Base-by-base conservation (phyloP, 23 tunicate species). In the Styela plicata region DNA sequence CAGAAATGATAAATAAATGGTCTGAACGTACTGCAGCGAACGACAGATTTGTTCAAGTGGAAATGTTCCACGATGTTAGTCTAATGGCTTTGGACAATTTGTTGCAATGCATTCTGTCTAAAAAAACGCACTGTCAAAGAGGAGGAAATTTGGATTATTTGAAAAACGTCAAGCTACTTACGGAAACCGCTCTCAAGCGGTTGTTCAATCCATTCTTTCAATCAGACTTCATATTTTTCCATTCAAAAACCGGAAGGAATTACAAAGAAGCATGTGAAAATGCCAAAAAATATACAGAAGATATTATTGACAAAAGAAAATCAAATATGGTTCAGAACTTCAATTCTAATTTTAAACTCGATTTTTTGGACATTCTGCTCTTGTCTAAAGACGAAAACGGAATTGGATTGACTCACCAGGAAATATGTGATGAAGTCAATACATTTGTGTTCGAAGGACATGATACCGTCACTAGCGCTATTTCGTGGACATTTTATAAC, bases 381-480 rank as follows among this genome's bases (percentile, higher is more conserved):
- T 31, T 73, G 66, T 85, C 95, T n/a, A 80, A 75, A 86, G 95
- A 89, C 61, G 36, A n/a, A 2, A 68, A 85, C 33, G 89, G 89
- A 20, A 80, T 29, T 13, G 83, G 89, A 16, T 85, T 89, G 28
- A 69, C 80, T 1, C 81, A 73, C n/a, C 21, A 65, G 17, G 95
- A 85, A 67, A 89, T 89, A 23, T 63, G 89, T 2, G 84, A 83
- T 31, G 90, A 89, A 52, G 63, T 89, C 25, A 86, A 89, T 74
- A 89, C 95, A 31, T 89, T 89, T 74, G 33, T 89, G 29, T 89
- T 89, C 74, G 89, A 0, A 68, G 89, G 95, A 34, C 95, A 89
- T 36, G 95, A 89, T 63, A 89, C 95, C 7, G 76, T 86, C 34
- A 74, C 89, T 52, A 85, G 95, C 53, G 85, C 80, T 44, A 74